Evolutionary conservation across 2,888 invertebrate genomes (phyloP).

Genomic region (Taenaris catops): DNA sequence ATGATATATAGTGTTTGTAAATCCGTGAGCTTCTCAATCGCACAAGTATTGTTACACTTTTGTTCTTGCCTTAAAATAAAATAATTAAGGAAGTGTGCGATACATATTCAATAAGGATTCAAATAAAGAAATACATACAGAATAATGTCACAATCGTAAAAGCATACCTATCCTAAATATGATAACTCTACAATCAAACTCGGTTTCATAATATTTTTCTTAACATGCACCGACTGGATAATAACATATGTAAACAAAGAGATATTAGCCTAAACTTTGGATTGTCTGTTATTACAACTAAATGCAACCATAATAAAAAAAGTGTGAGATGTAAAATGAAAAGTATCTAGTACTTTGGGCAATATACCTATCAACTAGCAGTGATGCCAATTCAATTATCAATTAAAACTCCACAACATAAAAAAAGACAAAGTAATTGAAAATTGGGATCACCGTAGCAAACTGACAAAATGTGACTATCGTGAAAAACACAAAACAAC

Average conservation of each 20-base stretch:
- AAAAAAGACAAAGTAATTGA: constrained; percentile 46
- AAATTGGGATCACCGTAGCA: constrained; percentile 45
- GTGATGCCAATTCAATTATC: constrained; percentile 44
- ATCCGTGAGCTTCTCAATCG: constrained; percentile 3
- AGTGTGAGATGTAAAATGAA: no score
- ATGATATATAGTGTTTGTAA: constrained; percentile 2
- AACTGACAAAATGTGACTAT: constrained; percentile 70
- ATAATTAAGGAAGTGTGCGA: constrained; percentile 1
- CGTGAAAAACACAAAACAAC: constrained; percentile 72
- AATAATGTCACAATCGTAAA: constrained; percentile 6
- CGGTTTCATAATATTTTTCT: constrained; percentile 28
- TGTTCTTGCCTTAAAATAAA: constrained; percentile 9
- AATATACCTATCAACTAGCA: constrained; percentile 61
- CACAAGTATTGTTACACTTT: background rate
- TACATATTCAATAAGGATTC: background rate
- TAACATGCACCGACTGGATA: constrained; percentile 41
- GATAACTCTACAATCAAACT: constrained; percentile 17
- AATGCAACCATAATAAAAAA: constrained; percentile 74
- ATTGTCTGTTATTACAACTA: constrained; percentile 76
- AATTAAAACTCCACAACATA: constrained; percentile 49
- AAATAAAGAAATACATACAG: no score
- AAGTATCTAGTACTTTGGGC: constrained; percentile 73
- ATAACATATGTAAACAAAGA: constrained; percentile 39
- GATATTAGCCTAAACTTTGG: constrained; percentile 76
- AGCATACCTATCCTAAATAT: constrained; percentile 9